A percentile compares a stretch with the other conserved stretches of the same genome.
phyloP scores from a whole-genome alignment of 2,888 invertebrate genomes.

The Drosophila tanythrix region DNA sequence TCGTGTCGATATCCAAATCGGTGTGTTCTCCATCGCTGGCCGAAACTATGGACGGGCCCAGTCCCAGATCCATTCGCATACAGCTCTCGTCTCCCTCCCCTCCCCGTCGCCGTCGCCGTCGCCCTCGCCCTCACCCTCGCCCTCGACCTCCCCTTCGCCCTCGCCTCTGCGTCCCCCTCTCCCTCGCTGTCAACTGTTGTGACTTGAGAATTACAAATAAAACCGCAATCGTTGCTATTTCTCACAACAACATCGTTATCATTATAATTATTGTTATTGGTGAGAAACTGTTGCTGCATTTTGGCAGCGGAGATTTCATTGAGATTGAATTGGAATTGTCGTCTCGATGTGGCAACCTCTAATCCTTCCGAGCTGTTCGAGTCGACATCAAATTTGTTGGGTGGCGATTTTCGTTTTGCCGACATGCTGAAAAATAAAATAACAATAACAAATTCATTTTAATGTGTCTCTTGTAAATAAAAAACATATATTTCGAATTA shows the following conservation, averaged over 20 bases:
- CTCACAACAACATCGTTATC: constrained; percentile 17
- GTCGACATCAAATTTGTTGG: constrained; percentile 94
- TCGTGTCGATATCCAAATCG: constrained; percentile 34
- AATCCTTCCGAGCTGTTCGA: constrained; percentile 32
- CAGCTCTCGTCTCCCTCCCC: neutral
- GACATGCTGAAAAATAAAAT: constrained; percentile 90
- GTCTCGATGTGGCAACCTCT: neutral
- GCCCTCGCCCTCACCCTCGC: neutral
- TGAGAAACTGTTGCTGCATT: constrained; percentile 39
- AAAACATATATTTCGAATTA: neutral
- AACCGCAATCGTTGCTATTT: constrained; percentile 1
- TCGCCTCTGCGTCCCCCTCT: neutral
- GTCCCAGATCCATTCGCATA: constrained; percentile 13
- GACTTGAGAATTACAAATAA: constrained; percentile 12
- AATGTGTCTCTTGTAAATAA: neutral
- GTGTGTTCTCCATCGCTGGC: constrained; percentile 37
- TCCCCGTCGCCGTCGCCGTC: neutral
- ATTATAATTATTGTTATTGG: constrained; percentile 22
- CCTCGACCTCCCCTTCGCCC: neutral
- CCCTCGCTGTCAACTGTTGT: neutral
- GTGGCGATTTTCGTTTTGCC: constrained; percentile 98
- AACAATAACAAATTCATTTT: neutral
- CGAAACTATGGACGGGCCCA: constrained; percentile 10
- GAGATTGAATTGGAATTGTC: constrained; percentile 8
- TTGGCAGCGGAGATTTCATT: constrained; percentile 23